A percentile compares a stretch with the other conserved stretches of the same genome.
phyloP scores from a whole-genome alignment of 2,888 invertebrate species.

The Plagodis dolabraria region DNA sequence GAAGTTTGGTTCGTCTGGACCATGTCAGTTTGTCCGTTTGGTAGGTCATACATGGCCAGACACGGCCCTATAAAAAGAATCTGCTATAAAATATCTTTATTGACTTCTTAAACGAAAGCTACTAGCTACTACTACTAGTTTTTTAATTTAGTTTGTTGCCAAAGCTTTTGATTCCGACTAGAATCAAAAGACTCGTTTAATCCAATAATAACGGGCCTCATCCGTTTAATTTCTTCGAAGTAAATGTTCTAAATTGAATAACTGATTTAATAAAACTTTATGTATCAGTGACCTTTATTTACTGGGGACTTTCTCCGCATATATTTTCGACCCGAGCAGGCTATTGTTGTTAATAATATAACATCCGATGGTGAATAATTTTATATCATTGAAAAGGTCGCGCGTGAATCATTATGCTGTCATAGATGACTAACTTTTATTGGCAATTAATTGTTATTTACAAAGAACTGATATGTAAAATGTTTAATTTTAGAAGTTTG shows the following conservation, averaged over 20 bases:
- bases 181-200: too few species aligned
- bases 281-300: slow-evolving; percentile 36
- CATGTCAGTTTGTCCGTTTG: too few species aligned
- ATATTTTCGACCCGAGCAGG: background rate
- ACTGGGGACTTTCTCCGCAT: slow-evolving; percentile 8
- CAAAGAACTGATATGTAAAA: slow-evolving; percentile 12
- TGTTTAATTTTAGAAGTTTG: slow-evolving; percentile 8
- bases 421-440: slow-evolving; percentile 18
- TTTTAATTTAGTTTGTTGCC: too few species aligned
- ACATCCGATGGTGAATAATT: slow-evolving; percentile 19
- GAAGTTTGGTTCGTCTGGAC: too few species aligned
- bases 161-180: too few species aligned
- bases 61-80: too few species aligned
- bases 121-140: too few species aligned
- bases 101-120: too few species aligned
- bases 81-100: too few species aligned
- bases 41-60: too few species aligned
- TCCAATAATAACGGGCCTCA: too few species aligned
- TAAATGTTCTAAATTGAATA: slow-evolving; percentile 12
- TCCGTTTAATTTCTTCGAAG: background rate
- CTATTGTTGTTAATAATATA: slow-evolving; percentile 18
- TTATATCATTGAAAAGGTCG: slow-evolving; percentile 23
- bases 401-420: slow-evolving; percentile 25
- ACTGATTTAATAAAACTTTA: slow-evolving; percentile 22
- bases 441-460: slow-evolving; percentile 18